Evolutionary conservation across 2,888 invertebrate genomes (phyloP), one percentile per base, ranked within the genome.

Genomic region (Urechis unicinctus): DNA sequence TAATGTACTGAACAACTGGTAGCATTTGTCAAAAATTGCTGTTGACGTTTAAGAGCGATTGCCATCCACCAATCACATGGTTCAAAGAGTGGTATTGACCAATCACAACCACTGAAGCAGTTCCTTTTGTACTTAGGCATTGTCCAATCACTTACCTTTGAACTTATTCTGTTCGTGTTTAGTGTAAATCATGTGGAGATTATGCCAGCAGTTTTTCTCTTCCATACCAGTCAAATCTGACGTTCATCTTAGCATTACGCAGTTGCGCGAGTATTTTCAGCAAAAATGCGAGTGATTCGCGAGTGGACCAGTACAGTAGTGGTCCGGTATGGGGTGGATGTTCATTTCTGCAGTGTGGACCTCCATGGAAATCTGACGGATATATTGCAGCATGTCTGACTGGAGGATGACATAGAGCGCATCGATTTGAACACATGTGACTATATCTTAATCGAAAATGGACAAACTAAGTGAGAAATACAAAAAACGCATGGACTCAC

Each of bases 331-430:
- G 21, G 29, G 21, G 48, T 59, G 61, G 4, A 61, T 61, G 57
- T 66, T 65, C 54, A 66, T 56, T 46, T 66, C 66, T 17, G 66
- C 62, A 5, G 66, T 65, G 58, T 66, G 66, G 2, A 60, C 28
- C 45, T 66, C 66, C 9, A 66, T 30, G 9, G 50, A 55, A 13
- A 66, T 36, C 43, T 66, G 66, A 2, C 63, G 52, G 41, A 63
- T 53, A 22, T 56, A 36, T 3, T 58, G 26, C 9, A 63, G 56
- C 22, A 53, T 26, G 4, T 58, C 58, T 9, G 62, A 50, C 9
- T 51, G 5, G 17, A 66, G 30, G 48, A 66, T 61, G 36, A 65
- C 61, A 28, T 61, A 50, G 4, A 76, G 55, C 1, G 70, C 70
- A n/a, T n/a, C n/a, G n/a, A n/a, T n/a, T n/a, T n/a, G n/a, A n/a